Percentiles rank a stretch among this genome's conserved stretches.
These are phyloP conservation scores for Enhydra lutris DNA, from an alignment of 2,113 vertebrate genomes.

Conservation along the genomic window DNA sequence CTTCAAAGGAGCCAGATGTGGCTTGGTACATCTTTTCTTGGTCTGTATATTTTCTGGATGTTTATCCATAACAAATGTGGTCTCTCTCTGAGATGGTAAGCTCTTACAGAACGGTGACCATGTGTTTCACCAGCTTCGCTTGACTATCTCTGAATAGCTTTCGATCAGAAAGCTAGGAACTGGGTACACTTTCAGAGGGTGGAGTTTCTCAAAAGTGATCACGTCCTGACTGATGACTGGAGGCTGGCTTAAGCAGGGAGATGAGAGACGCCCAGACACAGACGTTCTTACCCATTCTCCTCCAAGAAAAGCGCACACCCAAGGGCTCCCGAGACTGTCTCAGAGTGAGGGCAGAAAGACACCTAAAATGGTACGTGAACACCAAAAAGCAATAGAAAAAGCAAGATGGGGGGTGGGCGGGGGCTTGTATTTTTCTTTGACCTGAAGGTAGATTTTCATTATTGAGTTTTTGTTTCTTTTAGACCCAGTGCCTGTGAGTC, in stretches of 20 bases:
- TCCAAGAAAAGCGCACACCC: not conserved
- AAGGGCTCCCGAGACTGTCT: not conserved
- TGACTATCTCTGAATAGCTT: not conserved
- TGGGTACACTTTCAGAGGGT: not conserved
- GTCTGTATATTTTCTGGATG: slow-evolving; percentile 4
- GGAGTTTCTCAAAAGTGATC: not conserved
- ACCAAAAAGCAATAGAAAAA: not conserved
- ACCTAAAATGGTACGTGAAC: not conserved
- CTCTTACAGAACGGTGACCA: not conserved
- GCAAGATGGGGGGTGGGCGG: not conserved
- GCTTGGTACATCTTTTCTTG: not conserved
- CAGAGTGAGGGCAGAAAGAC: not conserved
- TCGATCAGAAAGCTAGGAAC: not conserved
- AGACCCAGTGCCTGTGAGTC: not conserved
- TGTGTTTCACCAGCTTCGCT: not conserved
- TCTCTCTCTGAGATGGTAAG: slow-evolving; percentile 16
- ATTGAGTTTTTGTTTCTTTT: not conserved
- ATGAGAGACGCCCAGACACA: too few relatives aligned
- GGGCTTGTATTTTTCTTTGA: not conserved
- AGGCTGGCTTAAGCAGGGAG: not conserved
- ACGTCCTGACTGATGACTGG: not conserved
- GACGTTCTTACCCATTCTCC: not conserved
- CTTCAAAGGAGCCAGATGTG: slow-evolving; percentile 50
- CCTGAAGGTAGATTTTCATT: not conserved
- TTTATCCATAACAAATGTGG: not conserved